A percentile compares a stretch with the other conserved stretches of the same genome.
These are phyloP conservation scores for Nymphicus hollandicus DNA, from an alignment of 2,113 vertebrate species.

Conservation along the genomic window DNA sequence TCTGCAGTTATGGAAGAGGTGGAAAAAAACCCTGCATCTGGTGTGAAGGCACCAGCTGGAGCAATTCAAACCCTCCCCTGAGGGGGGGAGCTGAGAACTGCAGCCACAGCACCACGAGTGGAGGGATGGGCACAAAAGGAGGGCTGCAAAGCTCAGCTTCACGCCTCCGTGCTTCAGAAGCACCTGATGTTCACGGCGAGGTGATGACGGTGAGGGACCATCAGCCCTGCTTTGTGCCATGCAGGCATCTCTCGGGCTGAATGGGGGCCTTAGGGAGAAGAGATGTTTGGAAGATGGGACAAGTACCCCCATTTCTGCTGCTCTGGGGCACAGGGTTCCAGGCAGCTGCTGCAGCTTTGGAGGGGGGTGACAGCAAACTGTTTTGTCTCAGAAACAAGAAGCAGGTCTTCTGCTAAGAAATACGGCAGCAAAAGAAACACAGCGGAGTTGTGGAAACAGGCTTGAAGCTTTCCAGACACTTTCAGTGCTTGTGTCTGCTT, in stretches of 20 bases:
- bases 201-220: background rate
- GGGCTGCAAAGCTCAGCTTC: background rate
- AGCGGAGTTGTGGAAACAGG: background rate
- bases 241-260: background rate
- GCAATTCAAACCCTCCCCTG: background rate
- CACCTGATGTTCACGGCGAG: fast-evolving
- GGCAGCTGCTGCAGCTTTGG: background rate
- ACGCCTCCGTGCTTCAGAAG: background rate
- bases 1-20: background rate
- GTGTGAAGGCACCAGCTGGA: background rate
- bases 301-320: background rate
- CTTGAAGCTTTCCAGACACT: background rate
- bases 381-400: background rate
- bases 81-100: background rate
- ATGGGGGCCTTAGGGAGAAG: background rate
- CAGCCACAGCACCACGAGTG: fast-evolving
- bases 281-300: fast-evolving
- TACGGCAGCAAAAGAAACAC: fast-evolving
- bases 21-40: background rate
- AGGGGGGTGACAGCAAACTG: too few relatives aligned
- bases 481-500: background rate
- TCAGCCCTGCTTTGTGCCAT: fast-evolving
- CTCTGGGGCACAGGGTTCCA: background rate
- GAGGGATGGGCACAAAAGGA: background rate
- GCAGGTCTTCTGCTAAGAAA: background rate